phyloP scores from a whole-genome alignment of 2,113 vertebrate genomes.

The Corythaeola cristata region DNA sequence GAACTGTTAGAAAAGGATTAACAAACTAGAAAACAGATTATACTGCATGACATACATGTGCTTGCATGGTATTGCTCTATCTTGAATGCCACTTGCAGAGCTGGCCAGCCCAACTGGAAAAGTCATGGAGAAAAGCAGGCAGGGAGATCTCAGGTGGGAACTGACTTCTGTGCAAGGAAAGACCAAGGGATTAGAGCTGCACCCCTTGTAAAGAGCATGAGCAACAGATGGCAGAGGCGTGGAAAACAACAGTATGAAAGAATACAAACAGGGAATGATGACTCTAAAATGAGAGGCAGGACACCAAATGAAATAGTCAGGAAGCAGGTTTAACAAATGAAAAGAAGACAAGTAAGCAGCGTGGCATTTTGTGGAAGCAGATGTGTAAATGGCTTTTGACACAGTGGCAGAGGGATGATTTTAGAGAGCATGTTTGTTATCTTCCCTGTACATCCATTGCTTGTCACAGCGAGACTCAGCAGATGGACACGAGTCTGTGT shows the following conservation, averaged over 20 bases:
- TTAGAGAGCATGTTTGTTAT: not conserved
- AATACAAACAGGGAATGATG: not conserved
- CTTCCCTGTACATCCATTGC: not conserved
- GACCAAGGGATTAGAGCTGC: not conserved
- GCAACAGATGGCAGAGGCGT: fast-evolving
- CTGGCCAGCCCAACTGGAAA: not conserved
- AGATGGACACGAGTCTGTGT: not conserved
- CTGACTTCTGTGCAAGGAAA: fast-evolving
- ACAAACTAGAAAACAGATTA: not conserved
- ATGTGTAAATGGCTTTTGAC: not conserved
- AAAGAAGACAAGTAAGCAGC: not conserved
- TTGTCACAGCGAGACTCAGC: not conserved
- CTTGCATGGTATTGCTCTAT: not conserved
- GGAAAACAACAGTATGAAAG: not conserved
- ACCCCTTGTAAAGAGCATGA: fast-evolving
- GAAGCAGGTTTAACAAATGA: not conserved
- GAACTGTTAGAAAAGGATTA: not conserved
- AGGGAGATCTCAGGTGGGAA: not conserved
- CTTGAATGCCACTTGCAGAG: no score
- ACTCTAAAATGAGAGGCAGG: not conserved
- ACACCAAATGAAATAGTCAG: not conserved
- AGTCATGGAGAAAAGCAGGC: not conserved
- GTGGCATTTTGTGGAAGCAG: fast-evolving
- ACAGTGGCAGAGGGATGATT: not conserved
- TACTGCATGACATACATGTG: fast-evolving